Percentiles rank a stretch among this genome's conserved stretches.
Conservation (phyloP, 2,113 vertebrate species). For the Anolis carolinensis region DNA sequence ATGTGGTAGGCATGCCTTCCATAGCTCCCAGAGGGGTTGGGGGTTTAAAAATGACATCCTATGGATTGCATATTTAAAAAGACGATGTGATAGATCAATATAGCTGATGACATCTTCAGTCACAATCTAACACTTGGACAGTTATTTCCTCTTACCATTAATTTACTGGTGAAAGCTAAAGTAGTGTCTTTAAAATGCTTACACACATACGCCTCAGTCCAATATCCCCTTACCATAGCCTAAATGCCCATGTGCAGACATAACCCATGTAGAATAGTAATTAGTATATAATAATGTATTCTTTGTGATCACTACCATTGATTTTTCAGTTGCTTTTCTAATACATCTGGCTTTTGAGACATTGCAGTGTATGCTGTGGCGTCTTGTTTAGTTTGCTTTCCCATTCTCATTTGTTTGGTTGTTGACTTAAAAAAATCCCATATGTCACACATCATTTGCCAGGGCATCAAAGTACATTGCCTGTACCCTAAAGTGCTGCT, state of each 20-base stretch:
- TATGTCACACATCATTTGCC: neutral
- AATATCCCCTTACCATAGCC: too few species aligned
- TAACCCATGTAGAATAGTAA: neutral
- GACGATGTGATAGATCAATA: neutral
- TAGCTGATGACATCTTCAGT: neutral
- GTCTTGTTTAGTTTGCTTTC: neutral
- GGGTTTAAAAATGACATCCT: too few species aligned
- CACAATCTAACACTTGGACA: neutral
- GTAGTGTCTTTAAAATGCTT: neutral
- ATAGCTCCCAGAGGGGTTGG: too few species aligned
- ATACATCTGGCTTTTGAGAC: slow-evolving; percentile 30
- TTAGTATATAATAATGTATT: slow-evolving; percentile 29
- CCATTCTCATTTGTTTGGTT: neutral
- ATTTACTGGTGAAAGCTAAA: neutral
- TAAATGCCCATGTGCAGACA: too few species aligned
- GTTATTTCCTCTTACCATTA: neutral
- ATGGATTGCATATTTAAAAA: neutral
- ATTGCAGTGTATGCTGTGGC: slow-evolving; percentile 11
- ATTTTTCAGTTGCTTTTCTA: slow-evolving; percentile 30
- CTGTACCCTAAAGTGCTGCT: neutral
- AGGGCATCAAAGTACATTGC: neutral
- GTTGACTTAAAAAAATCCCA: neutral
- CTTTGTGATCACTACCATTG: neutral
- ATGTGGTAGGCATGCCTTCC: too few species aligned
- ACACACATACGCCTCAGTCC: neutral